Conservation (phyloP, 2,888 invertebrate species). For the Alsophila aescularia region DNA sequence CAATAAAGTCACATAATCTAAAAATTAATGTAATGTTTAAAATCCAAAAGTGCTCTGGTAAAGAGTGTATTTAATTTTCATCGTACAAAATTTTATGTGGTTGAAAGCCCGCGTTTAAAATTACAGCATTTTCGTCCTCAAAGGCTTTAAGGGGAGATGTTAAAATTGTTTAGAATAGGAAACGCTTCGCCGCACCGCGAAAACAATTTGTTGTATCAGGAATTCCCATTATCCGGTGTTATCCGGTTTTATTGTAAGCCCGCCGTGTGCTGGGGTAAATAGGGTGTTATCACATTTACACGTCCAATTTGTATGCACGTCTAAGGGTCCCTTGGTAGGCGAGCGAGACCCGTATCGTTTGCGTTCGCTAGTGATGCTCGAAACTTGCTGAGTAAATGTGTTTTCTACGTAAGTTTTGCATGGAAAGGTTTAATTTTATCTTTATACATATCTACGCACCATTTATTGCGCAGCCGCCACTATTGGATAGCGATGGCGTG, state of each 20-base stretch:
- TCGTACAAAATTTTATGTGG: slow-evolving; percentile 7
- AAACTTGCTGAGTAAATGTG: not conserved
- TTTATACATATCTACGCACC: not conserved
- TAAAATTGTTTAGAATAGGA: slow-evolving; percentile 42
- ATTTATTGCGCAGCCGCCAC: too few relatives aligned
- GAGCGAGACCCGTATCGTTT: slow-evolving; percentile 42
- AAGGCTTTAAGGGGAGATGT: slow-evolving; percentile 33
- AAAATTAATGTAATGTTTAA: too few relatives aligned
- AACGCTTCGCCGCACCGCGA: slow-evolving; percentile 40
- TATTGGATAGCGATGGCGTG: too few relatives aligned
- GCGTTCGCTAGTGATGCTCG: slow-evolving; percentile 17
- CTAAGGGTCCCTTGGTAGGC: slow-evolving; percentile 65
- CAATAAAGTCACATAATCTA: too few relatives aligned
- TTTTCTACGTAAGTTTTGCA: not conserved
- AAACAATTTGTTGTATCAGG: slow-evolving; percentile 62
- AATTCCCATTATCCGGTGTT: slow-evolving; percentile 53
- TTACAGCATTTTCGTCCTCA: slow-evolving; percentile 36
- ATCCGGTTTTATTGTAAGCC: slow-evolving; percentile 54
- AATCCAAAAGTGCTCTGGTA: not conserved
- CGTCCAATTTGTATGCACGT: slow-evolving; percentile 79
- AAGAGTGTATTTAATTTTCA: too few relatives aligned
- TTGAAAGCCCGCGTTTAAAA: slow-evolving; percentile 32
- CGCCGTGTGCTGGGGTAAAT: slow-evolving; percentile 45
- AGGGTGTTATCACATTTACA: slow-evolving; percentile 72
- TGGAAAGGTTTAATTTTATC: not conserved